Conservation (phyloP, 2,113 vertebrate genomes). For the Formicarius rufipectus region DNA sequence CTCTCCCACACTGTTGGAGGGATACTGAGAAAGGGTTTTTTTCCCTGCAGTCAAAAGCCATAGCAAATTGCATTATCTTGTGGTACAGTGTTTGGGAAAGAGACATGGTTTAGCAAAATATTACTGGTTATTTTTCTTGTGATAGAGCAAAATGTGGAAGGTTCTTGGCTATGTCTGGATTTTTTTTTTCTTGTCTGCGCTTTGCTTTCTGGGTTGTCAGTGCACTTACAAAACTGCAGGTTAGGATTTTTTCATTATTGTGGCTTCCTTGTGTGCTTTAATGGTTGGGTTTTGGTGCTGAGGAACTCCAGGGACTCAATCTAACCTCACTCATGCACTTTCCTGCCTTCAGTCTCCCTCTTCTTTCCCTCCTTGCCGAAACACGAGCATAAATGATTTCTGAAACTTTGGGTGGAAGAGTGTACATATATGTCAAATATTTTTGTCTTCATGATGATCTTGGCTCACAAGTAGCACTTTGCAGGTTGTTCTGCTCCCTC, state of each 20-base stretch:
- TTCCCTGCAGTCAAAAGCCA: neutral
- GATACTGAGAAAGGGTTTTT: neutral
- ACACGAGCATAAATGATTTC: neutral
- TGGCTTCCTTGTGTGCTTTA: neutral
- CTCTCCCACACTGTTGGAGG: neutral
- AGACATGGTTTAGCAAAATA: neutral
- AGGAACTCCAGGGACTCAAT: neutral
- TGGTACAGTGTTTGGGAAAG: neutral
- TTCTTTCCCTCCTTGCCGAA: neutral
- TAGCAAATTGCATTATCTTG: neutral
- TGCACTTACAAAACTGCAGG: neutral
- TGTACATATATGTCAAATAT: fast-evolving
- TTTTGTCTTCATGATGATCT: neutral
- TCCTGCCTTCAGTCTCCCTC: neutral
- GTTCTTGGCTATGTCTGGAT: neutral
- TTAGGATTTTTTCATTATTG: neutral
- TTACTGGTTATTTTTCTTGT: neutral
- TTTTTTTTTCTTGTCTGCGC: neutral
- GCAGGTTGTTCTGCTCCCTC: neutral
- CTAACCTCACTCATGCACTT: neutral
- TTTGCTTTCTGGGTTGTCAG: neutral
- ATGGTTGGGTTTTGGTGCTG: neutral
- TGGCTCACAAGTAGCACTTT: neutral
- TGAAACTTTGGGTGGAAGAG: neutral
- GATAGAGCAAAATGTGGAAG: neutral